phyloP scores from a whole-genome alignment of 2,888 invertebrate species.

The Clepsis dumicolana region DNA sequence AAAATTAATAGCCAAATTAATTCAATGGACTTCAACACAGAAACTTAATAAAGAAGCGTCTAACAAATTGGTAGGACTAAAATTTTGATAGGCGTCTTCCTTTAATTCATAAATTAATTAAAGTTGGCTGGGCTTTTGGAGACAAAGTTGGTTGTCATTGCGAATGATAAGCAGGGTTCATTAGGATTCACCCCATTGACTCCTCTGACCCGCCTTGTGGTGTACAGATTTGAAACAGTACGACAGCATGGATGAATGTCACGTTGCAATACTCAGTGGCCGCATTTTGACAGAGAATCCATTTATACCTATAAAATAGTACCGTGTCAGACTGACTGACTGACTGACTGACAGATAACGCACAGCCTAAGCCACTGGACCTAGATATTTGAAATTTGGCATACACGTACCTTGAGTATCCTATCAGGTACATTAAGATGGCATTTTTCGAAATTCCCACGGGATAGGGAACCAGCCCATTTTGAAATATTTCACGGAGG shows the following conservation, averaged over 20 bases:
- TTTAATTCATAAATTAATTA: slow-evolving; percentile 83
- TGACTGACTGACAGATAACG: too few relatives aligned
- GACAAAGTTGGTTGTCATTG: slow-evolving; percentile 68
- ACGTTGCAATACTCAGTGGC: not conserved
- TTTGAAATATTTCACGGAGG: too few relatives aligned
- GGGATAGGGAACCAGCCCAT: too few relatives aligned
- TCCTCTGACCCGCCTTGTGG: slow-evolving; percentile 37
- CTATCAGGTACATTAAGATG: too few relatives aligned
- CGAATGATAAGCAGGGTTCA: slow-evolving; percentile 79
- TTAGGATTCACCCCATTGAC: slow-evolving; percentile 65
- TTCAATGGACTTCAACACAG: slow-evolving; percentile 24
- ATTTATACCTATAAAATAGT: too few relatives aligned
- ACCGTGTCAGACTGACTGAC: too few relatives aligned
- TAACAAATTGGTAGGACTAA: slow-evolving; percentile 55
- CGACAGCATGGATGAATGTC: not conserved
- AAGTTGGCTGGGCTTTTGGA: slow-evolving; percentile 62
- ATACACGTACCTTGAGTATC: too few relatives aligned
- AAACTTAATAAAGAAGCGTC: slow-evolving; percentile 39
- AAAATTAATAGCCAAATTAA: slow-evolving; percentile 28
- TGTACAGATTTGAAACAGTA: slow-evolving; percentile 31
- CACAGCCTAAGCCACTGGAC: too few relatives aligned
- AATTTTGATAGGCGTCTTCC: slow-evolving; percentile 68
- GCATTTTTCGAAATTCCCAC: too few relatives aligned
- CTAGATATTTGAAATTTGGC: too few relatives aligned
- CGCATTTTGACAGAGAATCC: not conserved